A percentile compares a stretch with the other conserved stretches of the same genome.
Evolutionary conservation across 2,888 invertebrate species (phyloP).

Genomic region (Drosophila peninsularis): DNA sequence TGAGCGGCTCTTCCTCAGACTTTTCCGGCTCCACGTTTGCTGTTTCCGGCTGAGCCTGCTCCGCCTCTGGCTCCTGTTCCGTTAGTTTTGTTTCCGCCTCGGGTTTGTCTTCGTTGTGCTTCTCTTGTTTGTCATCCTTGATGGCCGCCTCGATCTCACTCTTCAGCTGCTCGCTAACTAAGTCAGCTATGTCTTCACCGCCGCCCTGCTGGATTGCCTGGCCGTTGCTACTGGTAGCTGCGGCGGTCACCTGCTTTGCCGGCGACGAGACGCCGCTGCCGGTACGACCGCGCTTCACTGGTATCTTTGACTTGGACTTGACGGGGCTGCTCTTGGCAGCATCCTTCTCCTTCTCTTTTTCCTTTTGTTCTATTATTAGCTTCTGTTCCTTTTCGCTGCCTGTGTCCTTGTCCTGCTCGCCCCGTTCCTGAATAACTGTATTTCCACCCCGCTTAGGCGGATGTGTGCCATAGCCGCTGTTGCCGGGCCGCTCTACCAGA

Average conservation of each 20-base stretch:
- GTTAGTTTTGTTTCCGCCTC: constrained; percentile 67
- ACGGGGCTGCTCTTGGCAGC: constrained; percentile 82
- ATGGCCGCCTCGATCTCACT: constrained; percentile 83
- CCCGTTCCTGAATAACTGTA: constrained; percentile 50
- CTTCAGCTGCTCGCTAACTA: constrained; percentile 82
- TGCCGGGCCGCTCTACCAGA: constrained; percentile 36
- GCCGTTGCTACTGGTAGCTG: constrained; percentile 54
- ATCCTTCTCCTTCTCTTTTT: constrained; percentile 47
- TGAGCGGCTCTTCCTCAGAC: constrained; percentile 52
- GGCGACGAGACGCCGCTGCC: constrained; percentile 83
- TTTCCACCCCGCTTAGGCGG: constrained; percentile 78
- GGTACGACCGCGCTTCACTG: constrained; percentile 78
- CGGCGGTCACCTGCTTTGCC: constrained; percentile 80
- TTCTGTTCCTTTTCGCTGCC: constrained; percentile 72
- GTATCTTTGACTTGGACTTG: constrained; percentile 84
- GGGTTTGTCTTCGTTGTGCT: constrained; percentile 41
- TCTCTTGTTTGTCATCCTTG: constrained; percentile 77
- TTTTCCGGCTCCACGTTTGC: constrained; percentile 31
- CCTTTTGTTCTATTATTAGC: constrained; percentile 38
- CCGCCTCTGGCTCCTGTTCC: constrained; percentile 22
- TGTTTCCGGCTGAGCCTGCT: constrained; percentile 21
- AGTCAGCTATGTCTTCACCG: constrained; percentile 84
- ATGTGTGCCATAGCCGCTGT: constrained; percentile 82
- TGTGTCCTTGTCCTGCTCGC: constrained; percentile 74
- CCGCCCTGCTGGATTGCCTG: constrained; percentile 83